These are phyloP conservation scores for Caenorhabditis sp. DNA, from an alignment of 2,888 invertebrate species.

Conservation along the genomic window DNA sequence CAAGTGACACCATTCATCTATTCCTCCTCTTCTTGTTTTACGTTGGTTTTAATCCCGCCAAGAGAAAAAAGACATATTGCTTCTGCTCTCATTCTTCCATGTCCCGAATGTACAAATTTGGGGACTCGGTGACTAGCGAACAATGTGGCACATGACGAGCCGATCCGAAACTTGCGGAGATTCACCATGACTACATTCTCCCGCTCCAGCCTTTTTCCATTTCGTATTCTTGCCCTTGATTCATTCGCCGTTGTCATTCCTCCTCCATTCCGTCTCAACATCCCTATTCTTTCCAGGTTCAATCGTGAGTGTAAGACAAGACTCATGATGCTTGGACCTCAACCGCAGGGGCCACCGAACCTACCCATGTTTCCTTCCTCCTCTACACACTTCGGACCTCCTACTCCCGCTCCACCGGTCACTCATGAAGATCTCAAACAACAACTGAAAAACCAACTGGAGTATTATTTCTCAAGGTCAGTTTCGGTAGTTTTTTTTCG, in stretches of 20 bases:
- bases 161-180: not conserved
- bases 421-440: constrained; percentile 87
- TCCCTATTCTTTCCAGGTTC: constrained; percentile 62
- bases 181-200: constrained; percentile 42
- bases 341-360: constrained; percentile 22
- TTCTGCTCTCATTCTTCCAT: constrained; percentile 1
- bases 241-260: not conserved
- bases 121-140: not conserved
- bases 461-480: constrained; percentile 93
- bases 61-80: constrained; percentile 34
- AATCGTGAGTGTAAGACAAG: constrained; percentile 68
- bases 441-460: constrained; percentile 90
- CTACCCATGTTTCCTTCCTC: constrained; percentile 20
- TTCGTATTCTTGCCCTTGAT: not conserved
- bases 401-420: constrained; percentile 22
- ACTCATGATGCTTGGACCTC: constrained; percentile 59
- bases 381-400: constrained; percentile 17
- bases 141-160: constrained; percentile 7
- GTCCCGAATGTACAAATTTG: constrained; percentile 40
- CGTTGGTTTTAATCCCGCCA: constrained; percentile 26
- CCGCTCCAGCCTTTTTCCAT: not conserved
- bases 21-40: constrained; percentile 14
- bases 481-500: not conserved
- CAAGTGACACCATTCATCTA: constrained; percentile 39
- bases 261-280: not conserved